phyloP scores from a whole-genome alignment of 2,113 vertebrate species.

The Alces alces region DNA sequence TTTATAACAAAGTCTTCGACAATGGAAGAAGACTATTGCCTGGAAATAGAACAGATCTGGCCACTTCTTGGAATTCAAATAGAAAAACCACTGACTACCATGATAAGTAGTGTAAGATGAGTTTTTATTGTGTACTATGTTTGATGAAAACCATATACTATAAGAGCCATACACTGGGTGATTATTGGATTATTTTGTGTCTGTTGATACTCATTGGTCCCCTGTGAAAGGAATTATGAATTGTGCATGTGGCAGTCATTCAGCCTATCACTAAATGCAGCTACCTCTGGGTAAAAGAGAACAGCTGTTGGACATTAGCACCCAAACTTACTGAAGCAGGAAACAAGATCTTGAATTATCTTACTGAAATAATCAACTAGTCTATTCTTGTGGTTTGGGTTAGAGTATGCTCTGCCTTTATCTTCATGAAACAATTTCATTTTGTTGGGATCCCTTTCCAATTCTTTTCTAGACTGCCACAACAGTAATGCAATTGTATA shows the following conservation, averaged over 20 bases:
- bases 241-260: not conserved
- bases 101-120: not conserved
- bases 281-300: not conserved
- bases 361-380: not conserved
- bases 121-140: not conserved
- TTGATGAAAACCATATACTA: not conserved
- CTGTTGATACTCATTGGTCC: not conserved
- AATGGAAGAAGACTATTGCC: not conserved
- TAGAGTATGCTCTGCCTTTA: not conserved
- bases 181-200: not conserved
- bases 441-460: not conserved
- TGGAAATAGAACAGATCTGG: not conserved
- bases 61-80: not conserved
- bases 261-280: not conserved
- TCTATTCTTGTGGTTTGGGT: not conserved
- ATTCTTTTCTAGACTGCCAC: not conserved
- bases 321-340: not conserved
- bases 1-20: not conserved
- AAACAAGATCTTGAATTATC: not conserved
- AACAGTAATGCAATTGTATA: not conserved
- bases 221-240: not conserved
- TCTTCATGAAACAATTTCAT: not conserved
- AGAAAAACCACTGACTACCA: not conserved
- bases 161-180: not conserved
- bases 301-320: not conserved